Conservation (phyloP, 2,797 vertebrate species). For the Myiothlypis coronata region DNA sequence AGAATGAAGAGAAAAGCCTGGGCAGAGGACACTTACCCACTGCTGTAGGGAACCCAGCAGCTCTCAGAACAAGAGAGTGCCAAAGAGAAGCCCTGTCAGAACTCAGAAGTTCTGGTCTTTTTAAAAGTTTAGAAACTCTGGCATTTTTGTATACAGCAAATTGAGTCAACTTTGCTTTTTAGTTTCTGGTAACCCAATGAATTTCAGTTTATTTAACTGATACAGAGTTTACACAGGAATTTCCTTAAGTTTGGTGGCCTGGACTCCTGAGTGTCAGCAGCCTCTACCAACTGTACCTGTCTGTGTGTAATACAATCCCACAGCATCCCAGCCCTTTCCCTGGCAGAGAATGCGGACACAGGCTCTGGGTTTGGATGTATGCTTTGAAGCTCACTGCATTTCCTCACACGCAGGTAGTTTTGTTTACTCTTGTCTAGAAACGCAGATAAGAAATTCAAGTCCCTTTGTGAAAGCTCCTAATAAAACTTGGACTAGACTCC, state of each 20-base stretch:
- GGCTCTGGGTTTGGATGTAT: neutral
- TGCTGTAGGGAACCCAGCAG: neutral
- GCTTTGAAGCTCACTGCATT: neutral
- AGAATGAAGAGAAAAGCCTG: neutral
- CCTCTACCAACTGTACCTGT: neutral
- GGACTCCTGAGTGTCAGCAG: neutral
- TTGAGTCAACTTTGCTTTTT: neutral
- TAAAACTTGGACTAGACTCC: neutral
- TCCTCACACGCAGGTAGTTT: neutral
- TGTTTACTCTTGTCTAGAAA: neutral
- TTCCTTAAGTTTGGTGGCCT: neutral
- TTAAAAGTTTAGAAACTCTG: neutral
- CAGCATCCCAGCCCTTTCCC: neutral
- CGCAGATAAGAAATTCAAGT: neutral
- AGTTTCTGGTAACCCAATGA: neutral
- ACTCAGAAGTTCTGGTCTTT: neutral
- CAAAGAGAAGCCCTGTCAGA: neutral
- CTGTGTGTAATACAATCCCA: neutral
- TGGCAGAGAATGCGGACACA: neutral
- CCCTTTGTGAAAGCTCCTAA: neutral
- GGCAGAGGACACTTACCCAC: neutral
- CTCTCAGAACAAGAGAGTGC: neutral
- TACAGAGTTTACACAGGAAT: neutral
- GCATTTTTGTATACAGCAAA: neutral
- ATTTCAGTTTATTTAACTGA: neutral